Conservation (phyloP, 2,888 invertebrate genomes). For the Schizaphis graminum region DNA sequence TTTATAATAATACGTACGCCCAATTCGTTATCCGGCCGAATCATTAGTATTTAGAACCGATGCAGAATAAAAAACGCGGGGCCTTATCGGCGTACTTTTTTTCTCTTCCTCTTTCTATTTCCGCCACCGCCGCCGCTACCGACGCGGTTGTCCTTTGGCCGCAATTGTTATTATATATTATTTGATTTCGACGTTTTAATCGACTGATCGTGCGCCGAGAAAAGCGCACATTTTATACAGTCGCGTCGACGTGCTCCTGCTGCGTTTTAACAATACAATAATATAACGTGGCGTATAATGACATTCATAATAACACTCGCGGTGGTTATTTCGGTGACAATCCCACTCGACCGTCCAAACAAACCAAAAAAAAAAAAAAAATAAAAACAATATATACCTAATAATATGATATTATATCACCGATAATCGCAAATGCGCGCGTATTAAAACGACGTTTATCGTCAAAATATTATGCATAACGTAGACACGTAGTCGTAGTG, state of each 20-base stretch:
- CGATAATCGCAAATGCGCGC: neutral
- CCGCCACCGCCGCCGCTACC: neutral
- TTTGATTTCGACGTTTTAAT: conserved; percentile 41
- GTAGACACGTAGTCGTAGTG: neutral
- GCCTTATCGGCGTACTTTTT: neutral
- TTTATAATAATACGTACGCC: conserved; percentile 32
- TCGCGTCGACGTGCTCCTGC: neutral
- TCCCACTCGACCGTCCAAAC: neutral
- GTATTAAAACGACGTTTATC: neutral
- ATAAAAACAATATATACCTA: neutral
- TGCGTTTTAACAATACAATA: neutral
- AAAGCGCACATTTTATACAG: neutral
- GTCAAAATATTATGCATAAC: neutral
- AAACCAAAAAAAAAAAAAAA: neutral
- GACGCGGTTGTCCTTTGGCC: neutral
- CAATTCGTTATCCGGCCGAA: conserved; percentile 44
- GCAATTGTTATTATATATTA: conserved; percentile 41
- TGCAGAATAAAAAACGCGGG: neutral
- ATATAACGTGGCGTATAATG: neutral
- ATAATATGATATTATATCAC: neutral
- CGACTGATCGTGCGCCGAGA: neutral
- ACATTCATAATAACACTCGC: neutral
- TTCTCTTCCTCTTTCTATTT: conserved; percentile 5
- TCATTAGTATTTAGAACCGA: conserved; percentile 44
- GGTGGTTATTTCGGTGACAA: neutral